A percentile compares a stretch with the other conserved stretches of the same genome.
These are phyloP conservation scores for Microcebus tavaratra DNA, from an alignment of 2,113 vertebrate species.

Conservation along the genomic window DNA sequence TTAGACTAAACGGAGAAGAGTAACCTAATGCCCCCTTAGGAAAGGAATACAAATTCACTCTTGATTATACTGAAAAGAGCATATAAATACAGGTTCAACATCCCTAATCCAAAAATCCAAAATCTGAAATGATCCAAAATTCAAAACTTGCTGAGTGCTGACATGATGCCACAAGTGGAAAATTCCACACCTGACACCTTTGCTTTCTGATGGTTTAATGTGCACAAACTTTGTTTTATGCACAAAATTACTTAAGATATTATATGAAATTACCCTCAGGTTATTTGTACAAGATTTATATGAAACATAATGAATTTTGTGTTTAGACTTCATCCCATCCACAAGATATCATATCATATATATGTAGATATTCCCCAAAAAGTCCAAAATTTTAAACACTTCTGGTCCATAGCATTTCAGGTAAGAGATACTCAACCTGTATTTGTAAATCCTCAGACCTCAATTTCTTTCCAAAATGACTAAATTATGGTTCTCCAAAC, in stretches of 20 bases:
- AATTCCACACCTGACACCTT: not conserved
- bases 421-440: not conserved
- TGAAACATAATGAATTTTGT: not conserved
- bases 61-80: not conserved
- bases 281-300: not conserved
- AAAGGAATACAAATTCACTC: not conserved
- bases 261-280: not conserved
- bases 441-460: constrained; percentile 25
- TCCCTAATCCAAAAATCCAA: not conserved
- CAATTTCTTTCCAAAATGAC: not conserved
- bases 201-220: no score
- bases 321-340: not conserved
- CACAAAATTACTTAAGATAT: not conserved
- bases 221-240: not conserved
- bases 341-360: not conserved
- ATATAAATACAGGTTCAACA: not conserved
- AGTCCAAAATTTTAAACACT: not conserved
- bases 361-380: not conserved
- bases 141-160: not conserved
- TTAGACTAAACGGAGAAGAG: not conserved
- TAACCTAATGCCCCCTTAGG: not conserved
- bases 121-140: not conserved
- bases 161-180: not conserved
- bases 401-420: not conserved
- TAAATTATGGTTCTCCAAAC: constrained; percentile 26